Base-by-base conservation (phyloP, 1,140 invertebrate species). In the Brachionus calyciflorus region DNA sequence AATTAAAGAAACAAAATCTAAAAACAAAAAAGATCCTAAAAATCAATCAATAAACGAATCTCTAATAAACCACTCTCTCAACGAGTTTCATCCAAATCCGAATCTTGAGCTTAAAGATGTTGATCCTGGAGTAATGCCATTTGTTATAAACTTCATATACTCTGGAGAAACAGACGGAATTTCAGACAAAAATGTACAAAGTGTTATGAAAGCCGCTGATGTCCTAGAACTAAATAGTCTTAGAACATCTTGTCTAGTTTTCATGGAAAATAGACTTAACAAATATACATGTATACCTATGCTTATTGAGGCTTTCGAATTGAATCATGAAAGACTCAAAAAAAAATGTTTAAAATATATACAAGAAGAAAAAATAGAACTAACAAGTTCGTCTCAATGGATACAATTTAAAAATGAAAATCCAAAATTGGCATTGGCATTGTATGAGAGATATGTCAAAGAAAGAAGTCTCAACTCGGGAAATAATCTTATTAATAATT, bases 391-490 rank as follows among this genome's bases (percentile, higher is more conserved):
- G n/a, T 24, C 69, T 30, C 69, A 73, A 49, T 73, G 69, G 69
- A 51, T 10, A 9, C 46, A 51, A 19, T 51, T 73, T 26, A 73
- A 73, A 51, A 41, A 28, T 21, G 69, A 73, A 73, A 73, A 73
- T 41, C 69, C 69, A 19, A 73, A 73, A 51, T 41, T 73, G n/a
- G 69, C 69, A 28, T 26, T 73, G 19, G 51, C 21, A 51, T 37
- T 73, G 30, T 73, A 73, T 33, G 69, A 73, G 51, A 21, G 69
- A 10, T 73, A 73, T 73, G 28, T 73, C 4, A 73, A 73, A 41
- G 69, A 73, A 41, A 37, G 28, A 19, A 63, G 33, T 63, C n/a
- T 40, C 21, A n/a, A n/a, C n/a, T n/a, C n/a, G n/a, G n/a, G n/a
- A n/a, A n/a, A n/a, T n/a, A n/a, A n/a, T n/a, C n/a, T n/a, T n/a